A percentile compares a stretch with the other conserved stretches of the same genome.
These are phyloP conservation scores for Endomychus coccineus DNA, from an alignment of 2,888 invertebrate genomes.

Conservation along the genomic window DNA sequence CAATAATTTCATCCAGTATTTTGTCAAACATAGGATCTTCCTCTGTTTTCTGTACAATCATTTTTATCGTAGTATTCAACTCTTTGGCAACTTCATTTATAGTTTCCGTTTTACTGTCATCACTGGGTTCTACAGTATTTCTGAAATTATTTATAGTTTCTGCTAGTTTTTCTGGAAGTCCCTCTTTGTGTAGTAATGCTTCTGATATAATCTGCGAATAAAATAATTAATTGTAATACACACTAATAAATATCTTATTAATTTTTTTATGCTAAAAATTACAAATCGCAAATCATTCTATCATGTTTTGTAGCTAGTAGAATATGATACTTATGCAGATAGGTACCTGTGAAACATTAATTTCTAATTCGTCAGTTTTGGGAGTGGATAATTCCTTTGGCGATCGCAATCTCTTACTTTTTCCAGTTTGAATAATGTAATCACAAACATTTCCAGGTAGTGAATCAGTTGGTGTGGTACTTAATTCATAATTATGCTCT, in stretches of 20 bases:
- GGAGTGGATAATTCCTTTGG: not conserved
- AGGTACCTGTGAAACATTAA: conserved; percentile 7
- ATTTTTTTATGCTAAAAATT: too few relatives aligned
- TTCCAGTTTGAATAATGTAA: not conserved
- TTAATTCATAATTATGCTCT: too few relatives aligned
- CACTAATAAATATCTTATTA: not conserved
- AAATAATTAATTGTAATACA: not conserved
- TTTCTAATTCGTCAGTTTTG: not conserved
- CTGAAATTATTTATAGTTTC: conserved; percentile 48
- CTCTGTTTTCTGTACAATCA: conserved; percentile 46
- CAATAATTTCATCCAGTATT: conserved; percentile 34
- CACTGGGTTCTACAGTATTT: conserved; percentile 22
- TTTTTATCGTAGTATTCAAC: conserved; percentile 45
- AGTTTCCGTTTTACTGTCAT: not conserved
- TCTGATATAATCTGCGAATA: conserved; percentile 38
- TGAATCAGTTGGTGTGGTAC: conserved; percentile 11
- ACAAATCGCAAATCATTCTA: too few relatives aligned
- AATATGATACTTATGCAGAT: not conserved
- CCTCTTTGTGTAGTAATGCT: conserved; percentile 45
- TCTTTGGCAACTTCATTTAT: conserved; percentile 25
- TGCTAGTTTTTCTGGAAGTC: conserved; percentile 49
- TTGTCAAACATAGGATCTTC: conserved; percentile 48
- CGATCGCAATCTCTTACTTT: not conserved
- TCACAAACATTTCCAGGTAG: conserved; percentile 11
- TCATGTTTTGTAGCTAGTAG: too few relatives aligned